These are phyloP conservation scores for Rhinogobius similis DNA, from an alignment of 2,113 vertebrate species.

Conservation along the genomic window DNA sequence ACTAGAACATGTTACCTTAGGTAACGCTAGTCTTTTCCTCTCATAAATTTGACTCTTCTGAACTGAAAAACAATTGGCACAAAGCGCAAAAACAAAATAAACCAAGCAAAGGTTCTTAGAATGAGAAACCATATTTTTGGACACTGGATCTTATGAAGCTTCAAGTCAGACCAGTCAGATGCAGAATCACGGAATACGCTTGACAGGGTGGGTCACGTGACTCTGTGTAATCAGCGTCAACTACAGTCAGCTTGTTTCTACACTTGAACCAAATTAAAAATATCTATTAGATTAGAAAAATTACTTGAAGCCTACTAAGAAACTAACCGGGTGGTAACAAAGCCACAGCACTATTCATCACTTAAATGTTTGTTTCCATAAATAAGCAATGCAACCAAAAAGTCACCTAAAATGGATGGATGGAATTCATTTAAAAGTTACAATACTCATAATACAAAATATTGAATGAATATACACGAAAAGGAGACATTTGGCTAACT, in stretches of 20 bases:
- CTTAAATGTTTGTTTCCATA: too few relatives aligned
- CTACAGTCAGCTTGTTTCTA: conserved; percentile 7
- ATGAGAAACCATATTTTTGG: conserved; percentile 30
- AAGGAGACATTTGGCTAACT: too few relatives aligned
- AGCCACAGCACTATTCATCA: too few relatives aligned
- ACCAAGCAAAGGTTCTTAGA: conserved; percentile 7
- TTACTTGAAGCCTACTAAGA: too few relatives aligned
- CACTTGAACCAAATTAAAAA: not conserved
- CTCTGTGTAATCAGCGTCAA: conserved; percentile 54
- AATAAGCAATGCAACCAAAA: too few relatives aligned
- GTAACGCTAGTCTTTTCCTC: conserved; percentile 19
- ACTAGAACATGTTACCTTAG: conserved; percentile 44
- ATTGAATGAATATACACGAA: too few relatives aligned
- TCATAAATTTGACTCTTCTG: conserved; percentile 14
- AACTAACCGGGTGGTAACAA: too few relatives aligned
- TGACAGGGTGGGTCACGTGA: conserved; percentile 21
- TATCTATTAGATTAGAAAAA: not conserved
- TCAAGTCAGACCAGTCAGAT: not conserved
- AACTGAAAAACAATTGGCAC: not conserved
- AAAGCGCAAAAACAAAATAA: conserved; percentile 3
- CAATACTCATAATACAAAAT: too few relatives aligned
- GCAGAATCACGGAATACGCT: not conserved
- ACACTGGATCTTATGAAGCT: not conserved
- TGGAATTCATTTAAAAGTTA: too few relatives aligned
- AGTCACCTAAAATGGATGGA: too few relatives aligned